A percentile compares a stretch with the other conserved stretches of the same genome.
These are phyloP conservation scores for Gymnocephalus cernua DNA, from an alignment of 2,113 vertebrate genomes.

Conservation along the genomic window DNA sequence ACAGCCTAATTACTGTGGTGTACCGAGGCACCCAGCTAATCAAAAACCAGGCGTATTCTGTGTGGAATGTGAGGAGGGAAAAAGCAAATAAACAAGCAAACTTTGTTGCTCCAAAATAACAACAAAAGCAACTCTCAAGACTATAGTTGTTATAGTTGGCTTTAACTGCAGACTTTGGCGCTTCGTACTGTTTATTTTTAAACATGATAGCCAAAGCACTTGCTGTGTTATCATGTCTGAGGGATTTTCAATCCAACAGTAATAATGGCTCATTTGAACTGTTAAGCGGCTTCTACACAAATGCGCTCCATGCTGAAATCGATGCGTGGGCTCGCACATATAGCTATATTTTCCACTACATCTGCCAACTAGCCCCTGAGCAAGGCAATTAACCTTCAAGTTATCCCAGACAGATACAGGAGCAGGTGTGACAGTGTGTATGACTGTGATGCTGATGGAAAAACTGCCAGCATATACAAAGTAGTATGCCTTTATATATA, in stretches of 20 bases:
- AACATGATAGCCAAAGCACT: slow-evolving; percentile 22
- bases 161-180: slow-evolving; percentile 28
- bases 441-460: neutral
- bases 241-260: neutral
- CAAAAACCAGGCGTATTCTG: slow-evolving; percentile 71
- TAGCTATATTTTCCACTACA: neutral
- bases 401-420: neutral
- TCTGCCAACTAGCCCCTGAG: slow-evolving; percentile 6
- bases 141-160: slow-evolving; percentile 23
- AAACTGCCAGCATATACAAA: neutral
- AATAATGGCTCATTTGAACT: slow-evolving; percentile 28
- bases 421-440: slow-evolving; percentile 3
- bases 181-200: slow-evolving; percentile 25
- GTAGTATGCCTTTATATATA: neutral
- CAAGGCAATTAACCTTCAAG: slow-evolving; percentile 27
- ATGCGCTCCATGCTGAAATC: neutral
- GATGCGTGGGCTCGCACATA: neutral
- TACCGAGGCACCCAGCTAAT: slow-evolving; percentile 77
- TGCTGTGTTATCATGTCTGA: slow-evolving; percentile 14
- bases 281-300: slow-evolving; percentile 18
- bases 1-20: slow-evolving; percentile 82
- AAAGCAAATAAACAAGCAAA: slow-evolving; percentile 61
- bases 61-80: slow-evolving; percentile 51
- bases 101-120: slow-evolving; percentile 54
- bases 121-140: slow-evolving; percentile 33